Evolutionary conservation across 2,797 vertebrate species (phyloP).

Genomic region (Lateolabrax maculatus): DNA sequence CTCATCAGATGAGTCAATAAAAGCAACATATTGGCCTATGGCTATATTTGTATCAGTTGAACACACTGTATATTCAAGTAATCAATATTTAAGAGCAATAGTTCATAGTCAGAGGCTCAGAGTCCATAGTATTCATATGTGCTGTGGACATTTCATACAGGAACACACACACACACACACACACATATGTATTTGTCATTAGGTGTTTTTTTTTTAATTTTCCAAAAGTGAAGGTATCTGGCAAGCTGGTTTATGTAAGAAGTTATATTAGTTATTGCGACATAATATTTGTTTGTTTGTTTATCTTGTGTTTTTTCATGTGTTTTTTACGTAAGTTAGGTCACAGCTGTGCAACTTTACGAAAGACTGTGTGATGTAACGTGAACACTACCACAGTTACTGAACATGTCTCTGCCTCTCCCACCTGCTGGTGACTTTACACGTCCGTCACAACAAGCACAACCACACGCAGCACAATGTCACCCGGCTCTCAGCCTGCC

Average conservation of each 20-base stretch:
- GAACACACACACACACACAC: too few relatives aligned
- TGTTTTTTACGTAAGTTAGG: background rate
- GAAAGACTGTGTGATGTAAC: background rate
- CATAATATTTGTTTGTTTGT: background rate
- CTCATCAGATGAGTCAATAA: background rate
- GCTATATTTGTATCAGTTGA: background rate
- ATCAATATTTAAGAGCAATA: background rate
- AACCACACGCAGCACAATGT: slow-evolving; percentile 52
- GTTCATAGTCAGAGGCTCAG: background rate
- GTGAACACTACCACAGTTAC: background rate
- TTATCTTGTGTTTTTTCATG: background rate
- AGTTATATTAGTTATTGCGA: background rate
- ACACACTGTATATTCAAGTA: background rate
- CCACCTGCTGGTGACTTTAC: slow-evolving; percentile 49
- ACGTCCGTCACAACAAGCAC: slow-evolving; percentile 52
- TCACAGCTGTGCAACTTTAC: background rate
- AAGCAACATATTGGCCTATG: background rate
- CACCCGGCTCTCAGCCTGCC: slow-evolving; percentile 12
- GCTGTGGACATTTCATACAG: background rate
- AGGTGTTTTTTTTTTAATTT: background rate
- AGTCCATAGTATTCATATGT: background rate
- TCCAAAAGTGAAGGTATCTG: background rate
- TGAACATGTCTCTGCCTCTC: background rate
- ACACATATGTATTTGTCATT: background rate
- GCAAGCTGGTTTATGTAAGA: background rate